A percentile compares a stretch with the other conserved stretches of the same genome.
These are phyloP conservation scores for Erythrocercus mccallii DNA, from an alignment of 2,113 vertebrate genomes.

Conservation along the genomic window DNA sequence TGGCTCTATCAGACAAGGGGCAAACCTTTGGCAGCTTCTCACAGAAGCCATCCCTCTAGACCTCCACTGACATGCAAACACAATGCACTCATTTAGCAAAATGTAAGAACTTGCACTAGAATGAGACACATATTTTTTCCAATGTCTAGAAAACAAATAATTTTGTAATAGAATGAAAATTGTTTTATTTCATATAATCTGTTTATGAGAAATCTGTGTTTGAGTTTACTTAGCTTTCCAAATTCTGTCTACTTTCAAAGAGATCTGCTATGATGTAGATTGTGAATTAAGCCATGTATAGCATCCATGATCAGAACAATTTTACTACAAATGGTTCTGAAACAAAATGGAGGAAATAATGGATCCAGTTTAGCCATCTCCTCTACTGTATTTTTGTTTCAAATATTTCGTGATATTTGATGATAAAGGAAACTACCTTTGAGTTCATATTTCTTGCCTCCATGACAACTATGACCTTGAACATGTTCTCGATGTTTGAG, in stretches of 20 bases:
- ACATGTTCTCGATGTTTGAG: neutral
- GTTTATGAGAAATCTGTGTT: neutral
- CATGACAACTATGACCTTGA: neutral
- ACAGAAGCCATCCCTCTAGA: neutral
- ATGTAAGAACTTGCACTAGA: neutral
- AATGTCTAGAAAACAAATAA: neutral
- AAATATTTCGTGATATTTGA: neutral
- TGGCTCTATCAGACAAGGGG: neutral
- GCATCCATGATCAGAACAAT: neutral
- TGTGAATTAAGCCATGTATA: neutral
- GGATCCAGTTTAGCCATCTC: neutral
- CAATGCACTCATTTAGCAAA: neutral
- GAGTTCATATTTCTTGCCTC: neutral
- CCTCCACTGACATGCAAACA: neutral
- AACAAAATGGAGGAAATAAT: neutral
- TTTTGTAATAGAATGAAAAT: neutral
- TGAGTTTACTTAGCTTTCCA: neutral
- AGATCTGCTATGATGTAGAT: neutral
- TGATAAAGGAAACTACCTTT: neutral
- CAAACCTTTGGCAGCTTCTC: neutral
- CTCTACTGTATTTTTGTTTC: neutral
- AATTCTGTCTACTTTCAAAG: neutral
- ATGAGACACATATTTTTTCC: neutral
- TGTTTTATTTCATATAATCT: neutral
- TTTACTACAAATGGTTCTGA: neutral